Evolutionary conservation across 2,888 invertebrate species (phyloP), one percentile per base, ranked within the genome.

Genomic region (Macrosiphum euphorbiae): DNA sequence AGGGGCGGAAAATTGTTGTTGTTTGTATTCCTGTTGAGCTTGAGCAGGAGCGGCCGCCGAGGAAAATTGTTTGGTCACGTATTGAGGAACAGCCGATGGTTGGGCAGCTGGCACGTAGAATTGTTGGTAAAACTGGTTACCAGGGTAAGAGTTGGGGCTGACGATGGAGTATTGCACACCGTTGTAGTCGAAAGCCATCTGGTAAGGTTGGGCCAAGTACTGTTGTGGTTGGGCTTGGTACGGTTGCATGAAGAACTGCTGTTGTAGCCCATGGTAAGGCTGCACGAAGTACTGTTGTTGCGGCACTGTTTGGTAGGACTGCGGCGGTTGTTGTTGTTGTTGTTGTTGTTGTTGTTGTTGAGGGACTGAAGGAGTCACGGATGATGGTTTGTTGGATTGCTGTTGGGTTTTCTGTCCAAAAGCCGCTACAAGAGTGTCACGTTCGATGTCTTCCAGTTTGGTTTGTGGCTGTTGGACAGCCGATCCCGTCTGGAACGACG

Each of bases 391-490:
- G 2, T 35, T 44, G 85, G 50, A 11, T 1, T 44, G 55, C 44
- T 90, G 94, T 67, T 85, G 86, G 5, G 67, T 90, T 52, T 92
- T 92, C 52, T 92, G 88, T 52, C 88, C 88, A 35, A 20, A 92
- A 67, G 50, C 41, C 16, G 93, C 47, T 2, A 28, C 26, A 44
- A 90, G 13, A 2, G 50, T 85, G 52, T 94, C 94, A 11, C 94
- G 94, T 86, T 94, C 94, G 94, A 94, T 90, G 86, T 94, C 94
- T 52, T 94, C 94, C 24, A 94, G 67, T 61, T 90, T 90, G 67
- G 50, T 94, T 50, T 94, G 94, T 16, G 86, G 26, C 35, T 67
- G 90, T 90, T 90, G 92, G 20, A 20, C 58, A 24, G 90, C 50
- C 41, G 90, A 86, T 26, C 90, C 90, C 16, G 58, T 50, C 41